A percentile compares a stretch with the other conserved stretches of the same genome.
phyloP scores from a whole-genome alignment of 2,888 invertebrate genomes.

The Agriopis marginaria region DNA sequence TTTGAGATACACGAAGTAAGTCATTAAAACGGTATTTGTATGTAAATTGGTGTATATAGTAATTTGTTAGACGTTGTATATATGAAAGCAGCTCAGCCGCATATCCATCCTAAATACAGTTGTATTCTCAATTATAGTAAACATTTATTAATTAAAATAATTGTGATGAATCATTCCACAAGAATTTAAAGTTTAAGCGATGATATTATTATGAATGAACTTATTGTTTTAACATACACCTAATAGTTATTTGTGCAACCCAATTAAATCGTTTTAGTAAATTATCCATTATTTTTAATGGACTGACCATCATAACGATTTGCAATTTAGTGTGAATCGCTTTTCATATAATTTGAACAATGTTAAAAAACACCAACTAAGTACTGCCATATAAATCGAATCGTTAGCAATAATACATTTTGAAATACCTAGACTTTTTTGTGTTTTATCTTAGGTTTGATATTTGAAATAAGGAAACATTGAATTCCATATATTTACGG shows the following conservation, averaged over 20 bases:
- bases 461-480: conserved; percentile 37
- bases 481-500: background rate
- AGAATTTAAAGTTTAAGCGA: conserved; percentile 6
- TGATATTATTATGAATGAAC: background rate
- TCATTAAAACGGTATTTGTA: conserved; percentile 48
- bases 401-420: conserved; percentile 62
- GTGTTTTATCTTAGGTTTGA: conserved; percentile 6
- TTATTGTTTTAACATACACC: background rate
- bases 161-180: conserved; percentile 43
- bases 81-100: conserved; percentile 73
- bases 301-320: conserved; percentile 11
- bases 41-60: conserved; percentile 75
- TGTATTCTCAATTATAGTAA: conserved; percentile 61
- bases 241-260: background rate
- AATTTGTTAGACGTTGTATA: conserved; percentile 53
- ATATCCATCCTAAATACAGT: conserved; percentile 79
- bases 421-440: conserved; percentile 39
- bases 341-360: conserved; percentile 23
- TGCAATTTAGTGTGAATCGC: background rate
- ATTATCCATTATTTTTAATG: conserved; percentile 1
- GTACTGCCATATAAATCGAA: conserved; percentile 55
- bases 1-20: conserved; percentile 43
- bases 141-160: conserved; percentile 54
- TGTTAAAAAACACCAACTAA: conserved; percentile 60
- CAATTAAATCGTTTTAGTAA: conserved; percentile 12